Base-by-base conservation (phyloP, 1,140 invertebrate species). In the Aphidius gifuensis region DNA sequence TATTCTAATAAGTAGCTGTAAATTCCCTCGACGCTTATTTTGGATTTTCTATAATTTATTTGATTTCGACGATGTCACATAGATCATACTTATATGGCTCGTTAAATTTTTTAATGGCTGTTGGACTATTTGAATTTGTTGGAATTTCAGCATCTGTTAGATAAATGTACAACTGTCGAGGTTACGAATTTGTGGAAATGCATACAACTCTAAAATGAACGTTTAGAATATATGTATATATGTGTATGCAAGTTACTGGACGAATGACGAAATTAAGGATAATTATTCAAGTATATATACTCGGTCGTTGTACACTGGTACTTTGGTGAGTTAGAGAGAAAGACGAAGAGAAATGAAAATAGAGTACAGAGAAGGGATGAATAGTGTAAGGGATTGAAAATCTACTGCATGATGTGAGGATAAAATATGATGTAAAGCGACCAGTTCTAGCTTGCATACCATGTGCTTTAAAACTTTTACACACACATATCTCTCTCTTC, bases 261-360 rank as follows among this genome's bases (percentile, higher is more conserved):
- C 64, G 68, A 74, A 76, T 71, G 69, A 72, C 61, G 67, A 71
- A 68, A 77, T 77, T 74, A 74, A 58, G 66, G 72, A 74, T 74
- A 77, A 77, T 77, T 79, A 75, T 74, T 77, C 74, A 71, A 68
- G 62, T 69, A 72, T 69, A 71, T 71, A 48, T 72, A 61, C 60
- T 48, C 43, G 45, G 51, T 45, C 47, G 64, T 65, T 59, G 63
- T 64, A 66, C 59, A 57, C 45, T 46, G 43, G 47, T 42, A 57
- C 5, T 45, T 50, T 48, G 48, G n/a, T 46, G 58, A 47, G 58
- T 39, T 40, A 59, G 38, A 8, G 44, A 16, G 32, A 38, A 59
- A 38, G 62, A 16, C 45, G 47, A 32, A 16, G 16, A 16, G 16
- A 16, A 16, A 16, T 16, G 16, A 16, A 16, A 16, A 16, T 16